Base-by-base conservation (phyloP, 2,797 vertebrate genomes). In the Brachyrhaphis roseni region DNA sequence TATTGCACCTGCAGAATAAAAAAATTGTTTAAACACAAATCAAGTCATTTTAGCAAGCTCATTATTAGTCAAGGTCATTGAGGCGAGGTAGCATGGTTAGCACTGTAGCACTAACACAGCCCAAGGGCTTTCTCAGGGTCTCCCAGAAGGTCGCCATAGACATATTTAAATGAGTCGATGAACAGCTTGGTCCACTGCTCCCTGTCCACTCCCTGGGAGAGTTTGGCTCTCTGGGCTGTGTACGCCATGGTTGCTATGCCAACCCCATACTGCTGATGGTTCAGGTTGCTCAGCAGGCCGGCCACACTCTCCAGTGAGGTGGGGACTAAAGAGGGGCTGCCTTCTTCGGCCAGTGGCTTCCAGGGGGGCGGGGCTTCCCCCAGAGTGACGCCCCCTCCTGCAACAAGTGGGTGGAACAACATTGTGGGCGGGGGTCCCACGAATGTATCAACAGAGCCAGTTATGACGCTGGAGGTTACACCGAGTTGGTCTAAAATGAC, bases 241-340 rank as follows among this genome's bases (percentile, higher is more conserved):
- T 98, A 99, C 86, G 97, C 98, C 97, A 99, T 96, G 94, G 97
- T 97, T 84, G 98, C 98, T 95, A 99, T 96, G 92, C 98, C 97
- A 89, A 96, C 95, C 75, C 97, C 96, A 83, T 97, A 96, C 93
- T 93, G 96, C 76, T 95, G 95, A 93, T 97, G 95, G 87, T 96
- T 96, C 95, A 97, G 97, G 94, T 94, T 90, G 86, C 91, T 97
- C 96, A 99, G 95, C 93, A 98, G 95, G 94, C 91, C 94, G 94
- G 96, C 94, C 96, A 98, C 95, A 93, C 95, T 95, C 82, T 96
- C 95, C 94, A 97, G 92, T 94, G 96, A 97, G 96, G 95, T 97
- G 94, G 98, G 98, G 92, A 98, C 96, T 87, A 91, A 77, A 77
- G 87, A 86, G 95, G 95, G 90, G 94, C 93, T 95, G 94, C 96